Conservation (phyloP, 2,797 vertebrate species). For the Gorsachius magnificus region DNA sequence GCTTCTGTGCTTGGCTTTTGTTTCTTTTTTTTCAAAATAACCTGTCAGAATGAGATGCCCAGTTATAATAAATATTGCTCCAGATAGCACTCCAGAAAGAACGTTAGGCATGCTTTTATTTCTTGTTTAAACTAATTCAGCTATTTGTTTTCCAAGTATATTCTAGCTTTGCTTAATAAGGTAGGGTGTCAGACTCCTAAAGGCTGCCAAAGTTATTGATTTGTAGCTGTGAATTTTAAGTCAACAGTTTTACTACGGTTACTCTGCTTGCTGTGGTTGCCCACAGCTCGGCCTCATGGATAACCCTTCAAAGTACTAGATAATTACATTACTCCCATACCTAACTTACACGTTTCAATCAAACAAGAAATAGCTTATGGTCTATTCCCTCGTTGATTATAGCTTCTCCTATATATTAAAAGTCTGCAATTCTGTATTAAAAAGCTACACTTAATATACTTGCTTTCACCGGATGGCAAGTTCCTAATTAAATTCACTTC, state of each 20-base stretch:
- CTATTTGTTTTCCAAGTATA: not conserved
- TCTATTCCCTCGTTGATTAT: not conserved
- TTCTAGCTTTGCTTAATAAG: not conserved
- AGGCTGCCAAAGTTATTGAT: not conserved
- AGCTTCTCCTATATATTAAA: not conserved
- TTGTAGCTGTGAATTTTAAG: not conserved
- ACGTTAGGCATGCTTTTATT: not conserved
- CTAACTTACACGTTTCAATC: constrained; percentile 9
- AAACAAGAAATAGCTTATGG: not conserved
- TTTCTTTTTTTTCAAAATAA: not conserved
- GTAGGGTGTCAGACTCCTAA: not conserved
- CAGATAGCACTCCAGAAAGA: not conserved
- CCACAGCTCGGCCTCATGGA: not conserved
- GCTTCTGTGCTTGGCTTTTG: not conserved
- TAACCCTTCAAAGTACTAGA: not conserved
- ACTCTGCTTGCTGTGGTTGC: not conserved
- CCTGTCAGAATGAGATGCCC: not conserved
- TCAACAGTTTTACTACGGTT: not conserved
- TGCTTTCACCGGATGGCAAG: constrained; percentile 24
- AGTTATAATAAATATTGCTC: not conserved
- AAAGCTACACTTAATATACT: not conserved
- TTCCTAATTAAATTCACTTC: constrained; percentile 43
- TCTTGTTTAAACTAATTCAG: not conserved
- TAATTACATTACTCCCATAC: not conserved
- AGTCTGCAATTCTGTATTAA: not conserved